Conservation (phyloP, 2,888 invertebrate species). For the Caenorhabditis sulstoni region DNA sequence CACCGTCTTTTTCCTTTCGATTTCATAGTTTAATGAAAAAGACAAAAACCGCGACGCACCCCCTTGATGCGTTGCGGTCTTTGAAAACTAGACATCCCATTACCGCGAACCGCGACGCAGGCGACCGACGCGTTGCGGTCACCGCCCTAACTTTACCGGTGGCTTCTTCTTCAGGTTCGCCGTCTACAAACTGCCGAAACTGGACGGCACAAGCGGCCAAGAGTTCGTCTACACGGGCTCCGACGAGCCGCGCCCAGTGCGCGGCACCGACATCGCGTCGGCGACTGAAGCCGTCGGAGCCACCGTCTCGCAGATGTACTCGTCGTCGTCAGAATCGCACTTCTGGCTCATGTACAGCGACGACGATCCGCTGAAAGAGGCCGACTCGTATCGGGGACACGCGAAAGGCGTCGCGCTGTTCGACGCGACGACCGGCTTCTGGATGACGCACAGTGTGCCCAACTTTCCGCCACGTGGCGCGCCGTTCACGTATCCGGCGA, state of each 20-base stretch:
- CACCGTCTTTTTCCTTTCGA: too few species aligned
- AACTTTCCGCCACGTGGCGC: constrained; percentile 85
- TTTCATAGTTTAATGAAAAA: too few species aligned
- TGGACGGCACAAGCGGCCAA: constrained; percentile 46
- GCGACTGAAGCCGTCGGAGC: constrained; percentile 61
- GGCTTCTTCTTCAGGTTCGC: constrained; percentile 75
- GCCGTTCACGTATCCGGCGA: constrained; percentile 63
- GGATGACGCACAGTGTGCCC: constrained; percentile 96
- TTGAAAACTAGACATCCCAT: too few species aligned
- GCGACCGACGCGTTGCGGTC: too few species aligned
- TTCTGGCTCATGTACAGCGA: constrained; percentile 70
- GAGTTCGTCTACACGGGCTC: constrained; percentile 68
- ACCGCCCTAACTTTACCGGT: too few species aligned
- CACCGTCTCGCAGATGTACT: constrained; percentile 65
- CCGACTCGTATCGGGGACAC: constrained; percentile 69
- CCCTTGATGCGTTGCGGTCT: too few species aligned
- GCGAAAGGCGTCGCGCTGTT: constrained; percentile 85
- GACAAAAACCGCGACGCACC: too few species aligned
- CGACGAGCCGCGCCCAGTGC: constrained; percentile 32
- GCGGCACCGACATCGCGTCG: constrained; percentile 57
- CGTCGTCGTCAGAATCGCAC: constrained; percentile 34
- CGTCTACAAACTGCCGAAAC: constrained; percentile 71
- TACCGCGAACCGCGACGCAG: too few species aligned
- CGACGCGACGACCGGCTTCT: constrained; percentile 86
- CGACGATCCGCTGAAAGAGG: constrained; percentile 62